Percentiles rank a stretch among this genome's conserved stretches.
Evolutionary conservation across 2,888 invertebrate species (phyloP).

Genomic region (Sesamia inferens): DNA sequence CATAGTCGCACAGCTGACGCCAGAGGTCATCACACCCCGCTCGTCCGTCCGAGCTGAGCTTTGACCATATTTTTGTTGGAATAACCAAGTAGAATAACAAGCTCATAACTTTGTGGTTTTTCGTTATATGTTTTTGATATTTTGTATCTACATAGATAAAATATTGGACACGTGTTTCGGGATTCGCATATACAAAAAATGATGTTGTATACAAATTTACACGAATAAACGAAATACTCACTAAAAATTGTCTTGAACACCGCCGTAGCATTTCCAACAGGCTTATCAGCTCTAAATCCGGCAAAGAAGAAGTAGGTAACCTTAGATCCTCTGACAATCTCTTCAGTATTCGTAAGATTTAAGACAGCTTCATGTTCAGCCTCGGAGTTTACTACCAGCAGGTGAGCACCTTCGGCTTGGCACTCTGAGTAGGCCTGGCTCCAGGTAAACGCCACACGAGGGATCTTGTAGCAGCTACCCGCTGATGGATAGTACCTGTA

Average conservation of each 20-base stretch:
- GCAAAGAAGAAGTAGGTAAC: constrained; percentile 73
- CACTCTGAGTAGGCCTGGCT: constrained; percentile 79
- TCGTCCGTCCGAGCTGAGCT: no score
- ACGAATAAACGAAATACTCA: constrained; percentile 65
- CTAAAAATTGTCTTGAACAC: constrained; percentile 81
- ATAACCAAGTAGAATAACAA: no score
- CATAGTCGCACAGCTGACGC: no score
- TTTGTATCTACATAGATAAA: no score
- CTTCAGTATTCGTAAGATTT: constrained; percentile 63
- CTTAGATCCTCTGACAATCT: constrained; percentile 21
- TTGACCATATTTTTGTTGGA: no score
- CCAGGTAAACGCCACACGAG: constrained; percentile 71
- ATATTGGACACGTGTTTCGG: no score
- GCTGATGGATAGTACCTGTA: constrained; percentile 71
- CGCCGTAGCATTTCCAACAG: constrained; percentile 61
- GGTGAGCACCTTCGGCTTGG: constrained; percentile 73
- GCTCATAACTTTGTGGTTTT: no score
- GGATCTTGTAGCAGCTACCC: constrained; percentile 79
- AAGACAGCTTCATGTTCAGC: constrained; percentile 70
- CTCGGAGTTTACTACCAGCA: constrained; percentile 77
- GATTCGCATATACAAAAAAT: no score
- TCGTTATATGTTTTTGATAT: no score
- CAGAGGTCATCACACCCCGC: no score
- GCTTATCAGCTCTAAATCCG: constrained; percentile 74
- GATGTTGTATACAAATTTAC: no score